phyloP scores from a whole-genome alignment of 2,888 invertebrate species.

The Eumacrocentrus americanus region DNA sequence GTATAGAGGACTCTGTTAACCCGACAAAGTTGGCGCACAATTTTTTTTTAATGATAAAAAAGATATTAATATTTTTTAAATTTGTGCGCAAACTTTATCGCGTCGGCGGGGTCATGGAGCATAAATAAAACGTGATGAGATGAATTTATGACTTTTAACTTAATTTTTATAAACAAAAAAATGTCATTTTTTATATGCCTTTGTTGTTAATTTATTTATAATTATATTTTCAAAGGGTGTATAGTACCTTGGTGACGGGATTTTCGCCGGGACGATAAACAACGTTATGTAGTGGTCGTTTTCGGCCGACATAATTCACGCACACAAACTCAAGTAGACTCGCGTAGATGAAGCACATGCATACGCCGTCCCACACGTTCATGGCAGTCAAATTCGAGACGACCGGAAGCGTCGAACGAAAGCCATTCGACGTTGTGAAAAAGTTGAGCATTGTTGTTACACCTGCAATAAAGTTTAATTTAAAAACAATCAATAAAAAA shows the following conservation, averaged over 20 bases:
- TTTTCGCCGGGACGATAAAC: constrained; percentile 90
- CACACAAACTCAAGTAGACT: constrained; percentile 92
- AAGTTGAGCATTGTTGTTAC: constrained; percentile 98
- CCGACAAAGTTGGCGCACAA: constrained; percentile 35
- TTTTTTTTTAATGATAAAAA: constrained; percentile 10
- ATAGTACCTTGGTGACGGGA: constrained; percentile 83
- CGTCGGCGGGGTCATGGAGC: too few species aligned
- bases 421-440: constrained; percentile 94
- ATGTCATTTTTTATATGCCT: background rate
- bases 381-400: constrained; percentile 93
- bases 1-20: constrained; percentile 36
- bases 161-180: background rate
- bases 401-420: constrained; percentile 89
- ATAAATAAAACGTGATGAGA: background rate
- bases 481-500: too few species aligned
- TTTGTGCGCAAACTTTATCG: background rate
- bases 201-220: background rate
- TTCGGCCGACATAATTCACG: constrained; percentile 93
- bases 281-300: constrained; percentile 86
- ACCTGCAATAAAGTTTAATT: constrained; percentile 65
- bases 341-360: constrained; percentile 97
- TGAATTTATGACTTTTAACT: background rate
- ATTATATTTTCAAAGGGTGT: background rate
- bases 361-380: constrained; percentile 97
- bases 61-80: background rate